Conservation (phyloP, 2,113 vertebrate species). For the Cochlearius cochlearius region DNA sequence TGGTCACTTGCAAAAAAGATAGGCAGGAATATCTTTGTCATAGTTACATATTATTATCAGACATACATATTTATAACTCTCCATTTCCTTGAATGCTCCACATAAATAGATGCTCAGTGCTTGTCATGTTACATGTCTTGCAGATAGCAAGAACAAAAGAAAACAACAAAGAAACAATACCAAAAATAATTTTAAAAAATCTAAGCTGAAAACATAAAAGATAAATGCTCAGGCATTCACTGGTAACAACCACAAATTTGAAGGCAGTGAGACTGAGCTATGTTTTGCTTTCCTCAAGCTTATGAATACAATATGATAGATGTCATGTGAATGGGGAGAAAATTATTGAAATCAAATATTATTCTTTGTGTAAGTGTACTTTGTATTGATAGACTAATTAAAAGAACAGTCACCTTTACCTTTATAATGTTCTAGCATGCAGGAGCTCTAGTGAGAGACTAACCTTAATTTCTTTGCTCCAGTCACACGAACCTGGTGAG, state of each 20-base stretch:
- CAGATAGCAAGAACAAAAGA: conserved; percentile 44
- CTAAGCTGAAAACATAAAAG: neutral
- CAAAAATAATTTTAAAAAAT: neutral
- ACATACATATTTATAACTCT: conserved; percentile 59
- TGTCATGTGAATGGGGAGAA: neutral
- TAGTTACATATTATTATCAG: neutral
- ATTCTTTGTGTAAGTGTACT: neutral
- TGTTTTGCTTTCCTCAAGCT: neutral
- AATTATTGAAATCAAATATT: neutral
- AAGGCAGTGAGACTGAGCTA: neutral
- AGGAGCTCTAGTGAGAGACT: neutral
- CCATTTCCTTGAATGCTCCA: conserved; percentile 24
- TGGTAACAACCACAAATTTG: neutral
- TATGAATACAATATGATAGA: neutral
- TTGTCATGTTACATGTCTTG: conserved; percentile 53
- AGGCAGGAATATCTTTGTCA: neutral
- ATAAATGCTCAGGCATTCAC: neutral
- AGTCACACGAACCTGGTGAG: neutral
- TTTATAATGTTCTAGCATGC: neutral
- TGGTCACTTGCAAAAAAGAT: neutral
- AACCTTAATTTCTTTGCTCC: neutral
- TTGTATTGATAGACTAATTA: neutral
- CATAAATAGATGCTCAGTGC: conserved; percentile 14
- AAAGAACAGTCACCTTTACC: neutral
- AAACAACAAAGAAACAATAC: conserved; percentile 21